These are phyloP conservation scores for Odontophorus gujanensis DNA, from an alignment of 2,113 vertebrate species.

Conservation along the genomic window DNA sequence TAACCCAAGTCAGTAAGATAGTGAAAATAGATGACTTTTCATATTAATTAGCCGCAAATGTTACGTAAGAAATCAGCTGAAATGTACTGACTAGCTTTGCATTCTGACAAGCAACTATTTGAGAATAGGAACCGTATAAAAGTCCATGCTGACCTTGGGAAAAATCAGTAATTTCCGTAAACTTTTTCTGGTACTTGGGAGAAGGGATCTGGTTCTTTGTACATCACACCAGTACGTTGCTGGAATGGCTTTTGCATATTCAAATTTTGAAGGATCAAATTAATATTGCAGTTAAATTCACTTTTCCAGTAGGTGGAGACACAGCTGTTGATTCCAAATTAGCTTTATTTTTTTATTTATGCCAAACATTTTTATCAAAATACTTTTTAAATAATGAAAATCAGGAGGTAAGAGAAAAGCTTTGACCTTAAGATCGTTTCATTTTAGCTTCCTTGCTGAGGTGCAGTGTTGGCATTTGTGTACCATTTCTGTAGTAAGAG, in stretches of 20 bases:
- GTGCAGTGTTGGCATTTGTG: background rate
- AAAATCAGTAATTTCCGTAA: background rate
- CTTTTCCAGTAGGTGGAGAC: constrained; percentile 34
- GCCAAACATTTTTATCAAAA: background rate
- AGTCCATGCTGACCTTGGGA: background rate
- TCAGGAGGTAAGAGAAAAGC: background rate
- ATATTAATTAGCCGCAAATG: background rate
- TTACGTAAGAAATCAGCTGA: background rate
- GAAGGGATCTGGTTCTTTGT: background rate
- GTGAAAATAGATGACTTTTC: background rate
- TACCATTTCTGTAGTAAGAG: background rate
- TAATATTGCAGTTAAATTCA: constrained; percentile 1
- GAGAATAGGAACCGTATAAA: background rate
- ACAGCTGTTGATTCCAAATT: constrained; percentile 7
- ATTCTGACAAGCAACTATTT: background rate
- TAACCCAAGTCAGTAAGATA: background rate
- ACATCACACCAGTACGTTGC: background rate
- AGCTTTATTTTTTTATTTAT: background rate
- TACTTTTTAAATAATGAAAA: background rate
- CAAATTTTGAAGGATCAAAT: background rate
- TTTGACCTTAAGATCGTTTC: background rate
- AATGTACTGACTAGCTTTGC: background rate
- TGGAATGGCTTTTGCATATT: background rate
- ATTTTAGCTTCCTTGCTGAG: background rate
- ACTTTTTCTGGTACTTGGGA: background rate